Conservation (phyloP, 2,797 vertebrate species). For the Chromobotia macracanthus region DNA sequence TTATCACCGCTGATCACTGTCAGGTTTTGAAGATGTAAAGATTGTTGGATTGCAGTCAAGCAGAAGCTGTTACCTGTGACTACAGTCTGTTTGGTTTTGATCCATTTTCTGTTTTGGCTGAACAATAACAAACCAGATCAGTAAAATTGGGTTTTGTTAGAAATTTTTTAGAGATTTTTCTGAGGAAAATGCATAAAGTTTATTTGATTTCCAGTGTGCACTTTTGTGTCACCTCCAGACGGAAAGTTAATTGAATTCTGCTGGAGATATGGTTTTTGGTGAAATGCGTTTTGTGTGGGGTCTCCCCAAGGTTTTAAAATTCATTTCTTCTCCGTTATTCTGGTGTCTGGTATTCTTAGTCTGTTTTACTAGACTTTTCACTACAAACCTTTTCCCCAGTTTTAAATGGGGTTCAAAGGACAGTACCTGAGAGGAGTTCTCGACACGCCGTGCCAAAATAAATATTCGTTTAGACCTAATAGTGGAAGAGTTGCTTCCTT, state of each 20-base stretch:
- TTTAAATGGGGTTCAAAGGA: constrained; percentile 62
- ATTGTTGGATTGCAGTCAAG: too few species aligned
- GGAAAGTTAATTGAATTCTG: constrained; percentile 72
- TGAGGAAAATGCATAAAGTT: constrained; percentile 15
- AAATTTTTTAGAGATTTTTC: constrained; percentile 39
- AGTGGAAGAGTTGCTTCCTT: background rate
- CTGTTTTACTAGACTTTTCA: constrained; percentile 66
- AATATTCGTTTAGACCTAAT: constrained; percentile 43
- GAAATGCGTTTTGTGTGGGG: constrained; percentile 64
- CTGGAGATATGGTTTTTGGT: constrained; percentile 64
- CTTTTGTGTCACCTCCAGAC: constrained; percentile 57
- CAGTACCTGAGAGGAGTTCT: constrained; percentile 53
- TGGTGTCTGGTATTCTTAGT: constrained; percentile 55
- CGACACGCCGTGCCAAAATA: constrained; percentile 45
- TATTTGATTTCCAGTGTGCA: constrained; percentile 71
- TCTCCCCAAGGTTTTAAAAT: constrained; percentile 70
- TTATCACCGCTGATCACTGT: constrained; percentile 74
- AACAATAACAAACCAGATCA: constrained; percentile 44
- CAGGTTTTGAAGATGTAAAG: constrained; percentile 52
- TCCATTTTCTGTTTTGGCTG: constrained; percentile 5
- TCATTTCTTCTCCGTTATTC: constrained; percentile 72
- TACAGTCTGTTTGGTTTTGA: too few species aligned
- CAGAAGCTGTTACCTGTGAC: constrained; percentile 25
- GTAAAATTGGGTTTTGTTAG: constrained; percentile 54
- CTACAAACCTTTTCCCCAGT: constrained; percentile 46